Percentiles rank a stretch among this genome's conserved stretches.
phyloP scores from a whole-genome alignment of 2,113 vertebrate genomes.

The Chascanopsetta lugubris region DNA sequence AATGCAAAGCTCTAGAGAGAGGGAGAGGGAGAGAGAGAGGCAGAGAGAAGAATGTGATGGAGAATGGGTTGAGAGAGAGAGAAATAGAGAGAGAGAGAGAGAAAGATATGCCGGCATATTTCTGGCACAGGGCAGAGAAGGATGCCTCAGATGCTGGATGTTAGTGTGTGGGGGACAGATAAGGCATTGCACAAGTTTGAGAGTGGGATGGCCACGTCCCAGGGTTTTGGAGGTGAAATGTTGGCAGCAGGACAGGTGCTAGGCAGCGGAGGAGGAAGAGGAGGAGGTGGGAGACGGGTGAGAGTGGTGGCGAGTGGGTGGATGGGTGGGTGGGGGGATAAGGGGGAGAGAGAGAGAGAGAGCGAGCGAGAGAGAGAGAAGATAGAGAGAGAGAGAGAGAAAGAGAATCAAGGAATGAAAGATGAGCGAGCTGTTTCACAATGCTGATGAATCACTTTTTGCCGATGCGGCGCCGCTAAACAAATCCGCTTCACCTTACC shows the following conservation, averaged over 20 bases:
- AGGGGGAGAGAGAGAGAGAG: slow-evolving; percentile 34
- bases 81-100: slow-evolving; percentile 48
- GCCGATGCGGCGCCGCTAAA: slow-evolving; percentile 85
- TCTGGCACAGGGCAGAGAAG: slow-evolving; percentile 86
- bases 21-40: slow-evolving; percentile 64
- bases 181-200: slow-evolving; percentile 91
- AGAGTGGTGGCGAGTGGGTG: slow-evolving; percentile 85
- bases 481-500: slow-evolving; percentile 77
- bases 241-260: slow-evolving; percentile 90
- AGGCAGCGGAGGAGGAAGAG: slow-evolving; percentile 59
- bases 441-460: slow-evolving; percentile 87
- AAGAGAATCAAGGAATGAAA: slow-evolving; percentile 71
- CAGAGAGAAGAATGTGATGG: slow-evolving; percentile 75
- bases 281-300: slow-evolving; percentile 7
- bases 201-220: slow-evolving; percentile 90
- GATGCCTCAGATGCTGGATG: slow-evolving; percentile 92
- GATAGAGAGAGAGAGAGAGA: slow-evolving; percentile 55
- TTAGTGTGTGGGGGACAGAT: slow-evolving; percentile 92
- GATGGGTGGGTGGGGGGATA: slow-evolving; percentile 84
- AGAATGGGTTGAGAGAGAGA: slow-evolving; percentile 59
- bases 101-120: slow-evolving; percentile 80
- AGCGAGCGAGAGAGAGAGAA: too few species aligned
- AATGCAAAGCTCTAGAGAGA: slow-evolving; percentile 98
- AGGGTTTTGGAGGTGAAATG: slow-evolving; percentile 86
- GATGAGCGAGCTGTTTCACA: slow-evolving; percentile 73